Conservation (phyloP, 2,113 vertebrate genomes). For the Tor tambroides region DNA sequence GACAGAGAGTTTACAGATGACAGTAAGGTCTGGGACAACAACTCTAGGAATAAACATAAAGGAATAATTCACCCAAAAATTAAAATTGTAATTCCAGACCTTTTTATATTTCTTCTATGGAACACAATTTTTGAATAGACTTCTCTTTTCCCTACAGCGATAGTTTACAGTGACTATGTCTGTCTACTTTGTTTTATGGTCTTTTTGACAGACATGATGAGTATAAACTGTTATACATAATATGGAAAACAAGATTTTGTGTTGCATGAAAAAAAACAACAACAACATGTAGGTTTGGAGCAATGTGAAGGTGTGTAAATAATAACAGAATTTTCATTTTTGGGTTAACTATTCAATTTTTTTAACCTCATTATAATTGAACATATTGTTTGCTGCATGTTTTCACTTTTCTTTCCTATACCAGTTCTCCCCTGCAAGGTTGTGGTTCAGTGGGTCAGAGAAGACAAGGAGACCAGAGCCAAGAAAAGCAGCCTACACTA, state of each 20-base stretch:
- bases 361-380: neutral
- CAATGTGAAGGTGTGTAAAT: neutral
- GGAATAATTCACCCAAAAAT: neutral
- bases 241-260: neutral
- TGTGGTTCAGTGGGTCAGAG: conserved; percentile 27
- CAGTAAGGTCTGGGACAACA: conserved; percentile 64
- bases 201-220: neutral
- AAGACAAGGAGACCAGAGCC: conserved; percentile 49
- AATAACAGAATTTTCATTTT: neutral
- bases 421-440: neutral
- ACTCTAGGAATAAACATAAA: neutral
- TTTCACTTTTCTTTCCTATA: neutral
- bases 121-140: neutral
- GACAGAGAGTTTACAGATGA: conserved; percentile 70
- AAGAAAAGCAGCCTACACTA: conserved; percentile 57
- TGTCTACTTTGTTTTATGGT: neutral
- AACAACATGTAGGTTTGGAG: neutral
- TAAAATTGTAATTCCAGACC: neutral
- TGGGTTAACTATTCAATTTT: neutral
- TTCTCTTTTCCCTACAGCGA: neutral
- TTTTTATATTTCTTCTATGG: neutral
- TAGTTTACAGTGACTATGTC: neutral
- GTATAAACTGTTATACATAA: neutral
- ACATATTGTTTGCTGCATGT: neutral
- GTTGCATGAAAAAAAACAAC: neutral